phyloP scores from a whole-genome alignment of 2,888 invertebrate species.

The Chrysolina haemoptera region DNA sequence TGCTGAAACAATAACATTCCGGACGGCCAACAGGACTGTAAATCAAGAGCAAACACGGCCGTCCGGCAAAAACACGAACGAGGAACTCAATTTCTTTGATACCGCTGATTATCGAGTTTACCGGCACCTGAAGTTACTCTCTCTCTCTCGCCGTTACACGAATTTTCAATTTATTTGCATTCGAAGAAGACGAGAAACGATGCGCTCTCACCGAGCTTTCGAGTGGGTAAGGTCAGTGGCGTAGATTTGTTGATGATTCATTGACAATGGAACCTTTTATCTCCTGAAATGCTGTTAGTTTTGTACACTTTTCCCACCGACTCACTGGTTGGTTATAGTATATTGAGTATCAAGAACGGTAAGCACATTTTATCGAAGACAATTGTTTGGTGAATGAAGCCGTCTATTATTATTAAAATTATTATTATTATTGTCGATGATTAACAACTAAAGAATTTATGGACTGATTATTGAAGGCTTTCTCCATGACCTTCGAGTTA shows the following conservation, averaged over 20 bases:
- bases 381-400: no score
- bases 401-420: no score
- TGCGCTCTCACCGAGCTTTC: constrained; percentile 8
- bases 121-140: constrained; percentile 10
- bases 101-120: constrained; percentile 37
- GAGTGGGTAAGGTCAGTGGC: constrained; percentile 14
- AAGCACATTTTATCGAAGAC: no score
- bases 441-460: no score
- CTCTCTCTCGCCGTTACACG: constrained; percentile 12
- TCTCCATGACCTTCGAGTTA: no score
- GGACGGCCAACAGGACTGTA: constrained; percentile 45
- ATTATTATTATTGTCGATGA: no score
- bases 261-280: neutral
- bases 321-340: no score
- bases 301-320: no score
- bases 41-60: constrained; percentile 53
- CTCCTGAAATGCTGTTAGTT: neutral
- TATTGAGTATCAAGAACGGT: no score
- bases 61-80: constrained; percentile 52
- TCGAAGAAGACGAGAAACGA: neutral
- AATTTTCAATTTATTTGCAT: constrained; percentile 20
- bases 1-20: constrained; percentile 63
- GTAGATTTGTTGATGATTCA: neutral
- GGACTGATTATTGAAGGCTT: no score
- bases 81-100: constrained; percentile 51